Percentiles rank a stretch among this genome's conserved stretches.
These are phyloP conservation scores for Echiichthys vipera DNA, from an alignment of 2,797 vertebrate genomes.

Conservation along the genomic window DNA sequence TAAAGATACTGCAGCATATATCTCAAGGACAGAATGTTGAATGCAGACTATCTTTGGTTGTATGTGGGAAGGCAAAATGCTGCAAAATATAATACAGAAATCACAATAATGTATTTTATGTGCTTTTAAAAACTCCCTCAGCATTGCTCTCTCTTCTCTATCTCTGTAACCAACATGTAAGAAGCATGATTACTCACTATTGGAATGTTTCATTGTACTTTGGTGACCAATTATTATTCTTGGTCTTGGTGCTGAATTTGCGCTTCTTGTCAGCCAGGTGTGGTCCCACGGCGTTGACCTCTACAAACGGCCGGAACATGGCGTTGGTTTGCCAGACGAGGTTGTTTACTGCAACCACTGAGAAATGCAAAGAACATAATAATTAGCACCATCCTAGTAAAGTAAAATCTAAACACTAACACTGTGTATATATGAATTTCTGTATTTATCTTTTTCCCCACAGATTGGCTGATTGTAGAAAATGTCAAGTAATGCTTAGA, in stretches of 20 bases:
- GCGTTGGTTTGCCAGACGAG: constrained; percentile 95
- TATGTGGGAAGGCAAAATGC: not conserved
- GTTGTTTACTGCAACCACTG: constrained; percentile 94
- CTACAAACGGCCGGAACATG: constrained; percentile 99
- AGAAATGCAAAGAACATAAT: constrained; percentile 18
- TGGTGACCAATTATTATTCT: constrained; percentile 99
- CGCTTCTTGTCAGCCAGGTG: constrained; percentile 95
- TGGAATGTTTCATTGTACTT: constrained; percentile 99
- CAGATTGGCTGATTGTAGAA: constrained; percentile 27
- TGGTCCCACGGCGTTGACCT: constrained; percentile 94
- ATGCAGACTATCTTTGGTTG: not conserved
- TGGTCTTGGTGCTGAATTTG: constrained; percentile 98
- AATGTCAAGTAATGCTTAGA: constrained; percentile 27
- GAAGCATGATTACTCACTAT: constrained; percentile 89
- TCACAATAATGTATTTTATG: not conserved
- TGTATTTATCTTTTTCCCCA: constrained; percentile 9
- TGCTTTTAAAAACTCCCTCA: not conserved
- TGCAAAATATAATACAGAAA: not conserved
- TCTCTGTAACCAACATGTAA: not conserved
- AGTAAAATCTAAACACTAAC: not conserved
- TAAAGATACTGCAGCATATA: not conserved
- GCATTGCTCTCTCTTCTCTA: not conserved
- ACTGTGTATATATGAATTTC: too few relatives aligned
- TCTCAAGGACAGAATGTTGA: not conserved
- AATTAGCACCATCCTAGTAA: not conserved